Percentiles rank a stretch among this genome's conserved stretches.
Conservation (phyloP, 2,797 vertebrate species). For the Jordanella pulchra region DNA sequence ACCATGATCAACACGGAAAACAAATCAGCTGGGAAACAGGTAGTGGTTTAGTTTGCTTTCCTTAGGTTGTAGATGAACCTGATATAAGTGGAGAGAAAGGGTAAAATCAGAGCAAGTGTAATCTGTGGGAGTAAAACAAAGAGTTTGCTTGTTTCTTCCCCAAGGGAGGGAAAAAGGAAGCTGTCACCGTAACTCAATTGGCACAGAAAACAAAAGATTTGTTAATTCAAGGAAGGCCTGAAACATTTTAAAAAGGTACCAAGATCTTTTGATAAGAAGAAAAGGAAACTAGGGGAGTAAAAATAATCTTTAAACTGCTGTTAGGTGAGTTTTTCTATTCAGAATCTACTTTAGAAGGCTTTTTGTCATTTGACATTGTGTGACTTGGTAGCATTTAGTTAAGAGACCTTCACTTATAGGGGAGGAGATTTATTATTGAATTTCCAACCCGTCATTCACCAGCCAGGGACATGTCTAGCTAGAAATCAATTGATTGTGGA, state of each 20-base stretch:
- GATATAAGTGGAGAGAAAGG: constrained; percentile 23
- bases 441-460: background rate
- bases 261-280: constrained; percentile 43
- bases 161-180: background rate
- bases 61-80: constrained; percentile 14
- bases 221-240: constrained; percentile 26
- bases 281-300: constrained; percentile 12
- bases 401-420: background rate
- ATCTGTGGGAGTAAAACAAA: constrained; percentile 45
- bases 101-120: constrained; percentile 3
- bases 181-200: constrained; percentile 43
- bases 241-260: constrained; percentile 37
- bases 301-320: constrained; percentile 23
- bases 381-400: constrained; percentile 1
- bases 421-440: background rate
- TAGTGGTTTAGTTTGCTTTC: constrained; percentile 53
- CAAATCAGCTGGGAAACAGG: constrained; percentile 93
- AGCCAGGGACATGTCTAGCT: background rate
- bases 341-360: background rate
- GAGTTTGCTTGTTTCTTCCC: constrained; percentile 19
- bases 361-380: no score
- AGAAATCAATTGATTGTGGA: background rate
- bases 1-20: constrained; percentile 93
- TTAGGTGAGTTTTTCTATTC: background rate
- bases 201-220: constrained; percentile 42